Base-by-base conservation (phyloP, 2,113 vertebrate species). In the Silurus meridionalis region DNA sequence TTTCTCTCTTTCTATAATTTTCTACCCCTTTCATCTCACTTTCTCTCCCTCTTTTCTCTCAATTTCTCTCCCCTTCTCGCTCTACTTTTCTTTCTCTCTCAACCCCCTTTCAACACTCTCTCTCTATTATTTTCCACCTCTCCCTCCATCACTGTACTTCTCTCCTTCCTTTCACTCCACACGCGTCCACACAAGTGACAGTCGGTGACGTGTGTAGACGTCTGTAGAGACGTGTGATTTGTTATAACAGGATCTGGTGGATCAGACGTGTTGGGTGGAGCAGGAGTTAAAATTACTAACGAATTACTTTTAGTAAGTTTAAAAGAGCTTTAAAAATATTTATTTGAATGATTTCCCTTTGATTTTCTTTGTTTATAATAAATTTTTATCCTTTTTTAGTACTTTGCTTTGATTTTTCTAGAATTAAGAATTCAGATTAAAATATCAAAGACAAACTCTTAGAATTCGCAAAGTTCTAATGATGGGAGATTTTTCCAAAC, bases 91-190 rank as follows among this genome's bases (percentile, higher is more conserved):
- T 1, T 21, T 63, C 83, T 11, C 21, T 74, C 37, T 63, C 63
- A 74, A 55, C 80, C 13, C 48, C 82, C n/a, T n/a, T 82, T 37
- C 37, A 37, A 37, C 57, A 25, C 37, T 90, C 83, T 83, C 28
- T 61, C 71, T 85, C 28, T 17, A 37, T 37, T 2, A 37, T 37
- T 37, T 37, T 2, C n/a, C n/a, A n/a, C n/a, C 14, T 28, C 67
- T 69, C 67, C 46, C 28, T 46, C 6, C 17, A 13, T 46, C 25
- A 46, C 67, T 69, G 11, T 8, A 0, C 23, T 19, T 48, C 37
- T 9, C 50, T 75, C 5, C 5, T 55, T 25, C 11, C 74, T 77
- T 77, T 25, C 74, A 53, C 74, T 25, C 11, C 48, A 7, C 21
- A 53, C 21, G 5, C 72, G 17, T 74, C 28, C 50, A 23, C 15